Base-by-base conservation (phyloP, 2,888 invertebrate genomes). In the Ommatoiulus sabulosus region DNA sequence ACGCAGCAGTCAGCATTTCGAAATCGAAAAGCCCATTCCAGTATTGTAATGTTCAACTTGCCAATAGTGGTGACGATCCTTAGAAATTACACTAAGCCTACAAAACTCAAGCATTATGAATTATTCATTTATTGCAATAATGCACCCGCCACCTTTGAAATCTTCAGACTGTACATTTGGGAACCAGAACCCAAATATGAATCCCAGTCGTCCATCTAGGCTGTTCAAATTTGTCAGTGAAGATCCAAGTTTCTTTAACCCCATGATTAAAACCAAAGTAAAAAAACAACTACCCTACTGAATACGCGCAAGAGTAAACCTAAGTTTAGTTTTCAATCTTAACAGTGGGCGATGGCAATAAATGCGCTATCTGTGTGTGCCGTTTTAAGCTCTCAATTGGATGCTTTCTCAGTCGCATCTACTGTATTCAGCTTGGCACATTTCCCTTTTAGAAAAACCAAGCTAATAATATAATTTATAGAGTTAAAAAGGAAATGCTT, bases 401-500 rank as follows among this genome's bases (percentile, higher is more conserved):
- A 72, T 72, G 72, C 72, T 72, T 72, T 20, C 72, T 72, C 72
- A 72, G 72, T 72, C 7, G 24, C 72, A 20, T 24, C 35, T 35
- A 20, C 20, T 20, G 72, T 72, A 24, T 72, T 72, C 20, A 72
- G 72, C 72, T 72, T 72, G 72, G 72, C 72, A 72, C 72, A 72
- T 24, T 72, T 72, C 72, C 72, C 72, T 72, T 72, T 72, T 20
- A 72, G 72, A 72, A 72, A 72, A 72, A 72, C 72, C 24, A 72
- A 20, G 24, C 72, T 72, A 72, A 72, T 72, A 72, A 72, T 20
- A 24, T 24, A 72, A 72, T 72, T 72, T 72, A 72, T 72, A 24
- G 72, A 72, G 72, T 72, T 72, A 72, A 72, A 72, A 72, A 72
- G 72, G 72, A 72, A 72, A 72, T 72, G 72, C 72, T 72, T 72